phyloP scores from a whole-genome alignment of 2,888 invertebrate species.

The Pycnomerus fuliginosus region DNA sequence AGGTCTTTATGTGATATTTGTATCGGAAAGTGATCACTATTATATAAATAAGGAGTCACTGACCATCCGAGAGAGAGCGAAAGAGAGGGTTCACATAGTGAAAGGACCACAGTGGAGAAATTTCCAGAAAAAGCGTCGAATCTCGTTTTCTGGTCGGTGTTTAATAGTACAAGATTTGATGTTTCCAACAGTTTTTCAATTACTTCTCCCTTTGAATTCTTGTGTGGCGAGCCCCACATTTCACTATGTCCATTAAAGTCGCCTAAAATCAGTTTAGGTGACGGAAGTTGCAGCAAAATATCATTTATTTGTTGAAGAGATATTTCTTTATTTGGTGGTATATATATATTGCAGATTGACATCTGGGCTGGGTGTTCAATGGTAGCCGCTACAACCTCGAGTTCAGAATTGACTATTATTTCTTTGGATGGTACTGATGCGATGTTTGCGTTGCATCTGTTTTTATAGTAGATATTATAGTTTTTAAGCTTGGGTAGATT shows the following conservation, averaged over 20 bases:
- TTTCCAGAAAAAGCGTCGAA: slow-evolving; percentile 8
- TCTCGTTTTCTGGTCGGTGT: slow-evolving; percentile 3
- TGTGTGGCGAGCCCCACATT: slow-evolving; percentile 9
- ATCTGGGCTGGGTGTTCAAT: slow-evolving; percentile 4
- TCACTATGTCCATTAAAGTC: slow-evolving; percentile 17
- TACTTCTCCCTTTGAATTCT: slow-evolving; percentile 2
- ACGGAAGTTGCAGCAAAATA: slow-evolving; percentile 13
- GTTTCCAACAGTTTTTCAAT: slow-evolving; percentile 7
- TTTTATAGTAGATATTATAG: slow-evolving; percentile 6
- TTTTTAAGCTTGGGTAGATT: slow-evolving; percentile 4
- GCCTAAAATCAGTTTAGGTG: slow-evolving; percentile 7
- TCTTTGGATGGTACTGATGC: slow-evolving; percentile 3
- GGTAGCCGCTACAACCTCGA: slow-evolving; percentile 11
- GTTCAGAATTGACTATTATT: slow-evolving; percentile 10
- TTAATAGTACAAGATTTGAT: slow-evolving; percentile 9
- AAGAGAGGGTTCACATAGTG: slow-evolving; percentile 1
- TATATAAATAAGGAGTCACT: slow-evolving; percentile 5
- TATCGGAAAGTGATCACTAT: too few relatives aligned
- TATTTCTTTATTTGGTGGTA: slow-evolving; percentile 5
- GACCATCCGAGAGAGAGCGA: slow-evolving; percentile 1
- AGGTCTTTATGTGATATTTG: neutral
- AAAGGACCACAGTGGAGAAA: slow-evolving; percentile 10
- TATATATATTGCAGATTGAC: slow-evolving; percentile 10
- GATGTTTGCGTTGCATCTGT: slow-evolving; percentile 1
- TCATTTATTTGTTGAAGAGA: slow-evolving; percentile 2